Base-by-base conservation (phyloP, 2,797 vertebrate species). In the Leuciscus waleckii region DNA sequence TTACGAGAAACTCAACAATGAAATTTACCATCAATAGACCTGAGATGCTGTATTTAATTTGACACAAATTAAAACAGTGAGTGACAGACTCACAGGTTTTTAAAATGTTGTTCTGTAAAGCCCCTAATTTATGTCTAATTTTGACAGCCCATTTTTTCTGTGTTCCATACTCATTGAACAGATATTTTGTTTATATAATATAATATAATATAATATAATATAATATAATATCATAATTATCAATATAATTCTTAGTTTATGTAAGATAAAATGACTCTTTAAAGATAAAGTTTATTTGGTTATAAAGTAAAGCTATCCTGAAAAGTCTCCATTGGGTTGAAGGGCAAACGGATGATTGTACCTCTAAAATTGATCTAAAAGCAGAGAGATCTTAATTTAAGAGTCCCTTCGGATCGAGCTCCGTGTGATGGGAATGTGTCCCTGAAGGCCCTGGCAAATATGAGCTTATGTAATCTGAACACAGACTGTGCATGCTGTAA, bases 401-500 rank as follows among this genome's bases (percentile, higher is more conserved):
- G 37, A 69, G 74, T 83, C 13, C n/a, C 37, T 56, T 76, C 78
- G 71, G 54, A 67, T n/a, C 54, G 3, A 58, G 56, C 41, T 29
- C 68, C 8, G 43, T 51, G 80, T 81, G 80, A 82, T 86, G 69
- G 79, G 35, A 37, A 35, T 73, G 81, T 89, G 79, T 78, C 79
- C 77, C 79, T 61, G 73, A 81, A 79, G 56, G 68, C 29, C 58
- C 54, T 39, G 32, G 49, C 46, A 86, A 81, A 29, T 71, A 54
- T 51, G 29, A 79, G 68, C 32, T 87, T 88, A 85, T 43, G n/a
- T 85, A 90, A 87, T 69, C 69, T 75, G 84, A 51, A 69, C 54
- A 81, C 75, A 81, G 82, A 73, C 63, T 77, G 82, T 58, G 29
- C 29, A 29, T 29, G 67, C n/a, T 5, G 35, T 49, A 14, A 70